A percentile compares a stretch with the other conserved stretches of the same genome.
Conservation (phyloP, 2,797 vertebrate genomes). For the Falco peregrinus region DNA sequence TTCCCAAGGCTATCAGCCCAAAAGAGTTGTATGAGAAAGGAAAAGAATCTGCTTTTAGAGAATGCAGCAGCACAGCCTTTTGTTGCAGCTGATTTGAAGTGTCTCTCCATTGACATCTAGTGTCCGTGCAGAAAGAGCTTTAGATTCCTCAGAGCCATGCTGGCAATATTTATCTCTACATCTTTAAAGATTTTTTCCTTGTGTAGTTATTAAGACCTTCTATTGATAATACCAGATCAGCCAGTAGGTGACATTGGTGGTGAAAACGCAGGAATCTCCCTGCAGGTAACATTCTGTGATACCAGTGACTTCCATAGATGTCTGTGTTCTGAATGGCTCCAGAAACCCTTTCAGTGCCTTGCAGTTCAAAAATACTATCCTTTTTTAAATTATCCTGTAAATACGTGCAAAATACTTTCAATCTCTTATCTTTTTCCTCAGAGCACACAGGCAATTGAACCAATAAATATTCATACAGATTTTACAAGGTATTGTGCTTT, state of each 20-base stretch:
- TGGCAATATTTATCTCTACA: not conserved
- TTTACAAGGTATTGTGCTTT: not conserved
- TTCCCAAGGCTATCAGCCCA: not conserved
- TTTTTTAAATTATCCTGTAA: not conserved
- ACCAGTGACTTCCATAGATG: not conserved
- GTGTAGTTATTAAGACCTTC: not conserved
- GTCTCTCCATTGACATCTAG: constrained; percentile 70
- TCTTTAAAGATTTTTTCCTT: not conserved
- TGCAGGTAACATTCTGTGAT: not conserved
- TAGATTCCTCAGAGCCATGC: not conserved
- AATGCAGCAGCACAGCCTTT: not conserved
- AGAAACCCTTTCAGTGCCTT: not conserved
- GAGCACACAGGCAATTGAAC: not conserved
- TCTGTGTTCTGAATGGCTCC: not conserved
- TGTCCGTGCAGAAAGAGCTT: not conserved
- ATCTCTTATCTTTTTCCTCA: not conserved
- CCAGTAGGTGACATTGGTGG: not conserved
- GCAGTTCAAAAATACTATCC: not conserved
- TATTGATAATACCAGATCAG: not conserved
- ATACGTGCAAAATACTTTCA: not conserved
- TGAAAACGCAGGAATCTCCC: not conserved
- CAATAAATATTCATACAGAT: not conserved
- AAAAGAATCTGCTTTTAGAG: not conserved
- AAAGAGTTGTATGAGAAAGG: not conserved
- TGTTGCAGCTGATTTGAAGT: constrained; percentile 23